Conservation (phyloP, 2,888 invertebrate genomes). For the Microlaimidae sp. region DNA sequence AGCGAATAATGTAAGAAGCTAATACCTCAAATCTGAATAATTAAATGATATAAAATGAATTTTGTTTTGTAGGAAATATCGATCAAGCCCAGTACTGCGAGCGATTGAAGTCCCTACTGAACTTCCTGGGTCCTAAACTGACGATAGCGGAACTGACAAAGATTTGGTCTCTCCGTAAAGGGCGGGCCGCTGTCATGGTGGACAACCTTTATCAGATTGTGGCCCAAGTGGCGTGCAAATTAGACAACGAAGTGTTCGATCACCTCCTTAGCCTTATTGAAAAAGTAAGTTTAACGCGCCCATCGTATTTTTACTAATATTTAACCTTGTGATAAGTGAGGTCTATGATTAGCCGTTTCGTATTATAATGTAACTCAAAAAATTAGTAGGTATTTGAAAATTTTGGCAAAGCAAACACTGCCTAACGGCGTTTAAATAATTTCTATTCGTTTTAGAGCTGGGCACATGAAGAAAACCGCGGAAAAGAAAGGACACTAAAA, state of each 20-base stretch:
- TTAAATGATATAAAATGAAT: no score
- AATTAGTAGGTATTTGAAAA: no score
- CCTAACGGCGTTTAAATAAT: no score
- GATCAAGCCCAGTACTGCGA: conserved; percentile 44
- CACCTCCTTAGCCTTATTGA: conserved; percentile 39
- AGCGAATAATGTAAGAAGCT: no score
- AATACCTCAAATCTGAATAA: no score
- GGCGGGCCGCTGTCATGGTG: conserved; percentile 40
- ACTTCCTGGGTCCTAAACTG: conserved; percentile 41
- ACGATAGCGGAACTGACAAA: conserved; percentile 40
- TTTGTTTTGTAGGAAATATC: conserved; percentile 32
- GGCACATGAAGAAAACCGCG: no score
- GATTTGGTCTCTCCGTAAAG: conserved; percentile 43
- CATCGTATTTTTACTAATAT: no score
- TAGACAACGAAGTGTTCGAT: conserved; percentile 39
- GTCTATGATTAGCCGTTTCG: no score
- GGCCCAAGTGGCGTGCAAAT: conserved; percentile 41
- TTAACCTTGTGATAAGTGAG: not conserved
- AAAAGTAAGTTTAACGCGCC: conserved; percentile 36
- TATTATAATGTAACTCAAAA: no score
- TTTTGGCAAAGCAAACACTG: no score
- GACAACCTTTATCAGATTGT: conserved; percentile 43
- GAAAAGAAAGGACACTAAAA: no score
- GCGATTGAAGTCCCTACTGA: conserved; percentile 41
- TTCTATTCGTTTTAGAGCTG: no score